Percentiles rank a stretch among this genome's conserved stretches.
Conservation (phyloP, 2,797 vertebrate genomes). For the Crotalus adamanteus region DNA sequence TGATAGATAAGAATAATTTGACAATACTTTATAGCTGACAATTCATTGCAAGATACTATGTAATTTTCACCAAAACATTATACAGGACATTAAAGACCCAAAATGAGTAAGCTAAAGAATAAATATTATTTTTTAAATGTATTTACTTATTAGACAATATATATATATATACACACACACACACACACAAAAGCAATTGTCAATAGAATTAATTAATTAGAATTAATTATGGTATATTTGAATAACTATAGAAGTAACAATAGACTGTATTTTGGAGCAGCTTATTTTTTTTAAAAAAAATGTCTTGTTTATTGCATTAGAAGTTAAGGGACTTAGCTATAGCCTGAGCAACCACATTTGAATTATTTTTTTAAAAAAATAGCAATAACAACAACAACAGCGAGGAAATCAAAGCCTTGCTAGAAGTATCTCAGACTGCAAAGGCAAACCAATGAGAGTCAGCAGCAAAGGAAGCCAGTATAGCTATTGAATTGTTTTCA, state of each 20-base stretch:
- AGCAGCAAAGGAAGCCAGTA: background rate
- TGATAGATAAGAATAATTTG: background rate
- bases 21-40: background rate
- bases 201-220: background rate
- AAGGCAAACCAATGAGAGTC: background rate
- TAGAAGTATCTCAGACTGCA: background rate
- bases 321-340: background rate
- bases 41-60: background rate
- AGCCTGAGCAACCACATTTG: background rate
- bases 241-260: background rate
- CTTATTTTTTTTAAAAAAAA: background rate
- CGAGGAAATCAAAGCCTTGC: background rate
- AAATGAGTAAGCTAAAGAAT: background rate
- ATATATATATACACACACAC: no score
- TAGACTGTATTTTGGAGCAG: background rate
- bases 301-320: background rate
- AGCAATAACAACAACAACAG: background rate
- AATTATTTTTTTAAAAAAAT: background rate
- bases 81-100: background rate
- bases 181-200: background rate
- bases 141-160: background rate
- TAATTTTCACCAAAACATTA: background rate
- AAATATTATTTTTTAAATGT: background rate
- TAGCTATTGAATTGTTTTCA: background rate
- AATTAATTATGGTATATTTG: background rate